Base-by-base conservation (phyloP, 1,140 invertebrate species). In the Neodiprion lecontei region DNA sequence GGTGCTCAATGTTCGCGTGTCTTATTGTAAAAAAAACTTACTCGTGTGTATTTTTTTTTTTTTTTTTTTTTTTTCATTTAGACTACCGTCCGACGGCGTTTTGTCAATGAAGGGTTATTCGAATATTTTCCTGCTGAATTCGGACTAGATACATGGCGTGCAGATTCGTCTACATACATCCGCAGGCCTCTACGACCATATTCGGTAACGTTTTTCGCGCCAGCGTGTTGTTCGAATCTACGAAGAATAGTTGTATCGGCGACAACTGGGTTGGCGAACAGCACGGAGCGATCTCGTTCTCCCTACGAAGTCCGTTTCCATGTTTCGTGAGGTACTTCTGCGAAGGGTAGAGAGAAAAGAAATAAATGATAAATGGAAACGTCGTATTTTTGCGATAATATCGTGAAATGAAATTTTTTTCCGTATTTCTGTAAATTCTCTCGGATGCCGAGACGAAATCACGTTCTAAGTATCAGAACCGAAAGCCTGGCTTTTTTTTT, bases 111-210 rank as follows among this genome's bases (percentile, higher is more conserved):
- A 40, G 28, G 28, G 28, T 40, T 40, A 0, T 40, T 40, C 28
- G 28, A 40, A 40, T 61, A 9, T 61, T 61, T 5, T 14, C 11
- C 11, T 61, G 53, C 11, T 8, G n/a, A 17, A 61, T 17, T 12
- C 5, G 53, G 53, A 61, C 53, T 61, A 7, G 53, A 40, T 40
- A 40, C 2, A 40, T 40, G 28, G 28, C 28, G 28, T 40, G 28
- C 12, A 1, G 17, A 14, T 14, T n/a, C 3, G 12, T 65, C 91
- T 87, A 95, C 92, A 94, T 94, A 83, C 95, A 96, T 53, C 94
- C 94, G 83, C 94, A 96, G 3, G 93, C 92, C 79, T 95, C 94
- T 2, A 95, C 94, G 21, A 95, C 92, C 94, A 96, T 95, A 79
- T 96, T 95, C 0, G 94, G 94, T 69, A 96, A 83, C 28, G 92